Conservation (phyloP, 2,888 invertebrate species). For the Drosophila helvetica region DNA sequence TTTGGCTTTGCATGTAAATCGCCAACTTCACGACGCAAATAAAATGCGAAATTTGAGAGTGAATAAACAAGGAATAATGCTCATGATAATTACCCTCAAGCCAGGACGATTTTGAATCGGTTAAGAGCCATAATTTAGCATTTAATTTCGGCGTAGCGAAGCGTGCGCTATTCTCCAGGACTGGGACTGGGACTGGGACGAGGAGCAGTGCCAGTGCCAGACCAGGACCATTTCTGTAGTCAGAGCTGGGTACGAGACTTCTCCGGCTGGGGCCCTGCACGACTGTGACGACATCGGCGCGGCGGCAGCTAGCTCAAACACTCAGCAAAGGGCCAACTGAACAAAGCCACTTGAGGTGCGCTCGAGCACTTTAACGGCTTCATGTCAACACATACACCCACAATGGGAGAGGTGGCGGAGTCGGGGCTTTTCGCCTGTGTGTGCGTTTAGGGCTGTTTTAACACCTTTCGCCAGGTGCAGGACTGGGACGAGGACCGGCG, state of each 20-base stretch:
- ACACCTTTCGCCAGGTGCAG: conserved; percentile 66
- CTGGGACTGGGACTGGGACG: neutral
- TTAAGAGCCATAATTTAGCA: conserved; percentile 74
- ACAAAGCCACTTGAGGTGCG: conserved; percentile 80
- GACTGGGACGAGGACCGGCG: conserved; percentile 23
- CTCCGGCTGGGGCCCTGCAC: conserved; percentile 20
- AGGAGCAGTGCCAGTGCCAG: conserved; percentile 29
- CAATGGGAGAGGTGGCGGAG: conserved; percentile 12
- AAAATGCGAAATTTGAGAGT: conserved; percentile 74
- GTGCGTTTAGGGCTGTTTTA: conserved; percentile 75
- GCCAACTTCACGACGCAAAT: conserved; percentile 59
- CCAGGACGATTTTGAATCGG: conserved; percentile 71
- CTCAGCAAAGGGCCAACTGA: conserved; percentile 76
- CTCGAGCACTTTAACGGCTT: conserved; percentile 79
- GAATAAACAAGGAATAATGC: conserved; percentile 75
- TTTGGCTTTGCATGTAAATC: conserved; percentile 43
- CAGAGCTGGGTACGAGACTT: too few relatives aligned
- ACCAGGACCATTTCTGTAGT: conserved; percentile 5
- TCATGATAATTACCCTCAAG: conserved; percentile 73
- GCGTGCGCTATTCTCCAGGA: conserved; percentile 35
- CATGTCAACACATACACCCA: conserved; percentile 69
- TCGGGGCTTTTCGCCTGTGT: conserved; percentile 26
- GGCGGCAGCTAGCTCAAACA: conserved; percentile 64
- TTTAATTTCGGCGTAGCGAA: conserved; percentile 57
- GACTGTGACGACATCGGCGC: conserved; percentile 32